Percentiles rank a stretch among this genome's conserved stretches.
Evolutionary conservation across 1,140 invertebrate genomes (phyloP).

Genomic region (Ceratoteleas bidentatus): DNA sequence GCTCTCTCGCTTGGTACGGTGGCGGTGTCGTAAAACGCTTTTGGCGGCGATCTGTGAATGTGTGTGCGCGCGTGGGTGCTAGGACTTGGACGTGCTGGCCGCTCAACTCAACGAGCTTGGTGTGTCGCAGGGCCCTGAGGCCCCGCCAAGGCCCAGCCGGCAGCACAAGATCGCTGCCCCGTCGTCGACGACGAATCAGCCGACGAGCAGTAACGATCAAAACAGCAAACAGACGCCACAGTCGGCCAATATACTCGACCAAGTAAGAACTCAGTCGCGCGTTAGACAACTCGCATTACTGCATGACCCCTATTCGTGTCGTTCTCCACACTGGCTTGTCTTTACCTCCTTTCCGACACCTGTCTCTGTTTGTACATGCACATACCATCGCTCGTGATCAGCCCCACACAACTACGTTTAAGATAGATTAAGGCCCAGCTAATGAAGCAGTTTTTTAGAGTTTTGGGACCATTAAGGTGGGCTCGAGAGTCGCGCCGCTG

Average conservation of each 20-base stretch:
- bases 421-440: conserved; percentile 58
- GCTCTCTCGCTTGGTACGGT: no score
- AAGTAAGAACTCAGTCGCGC: conserved; percentile 73
- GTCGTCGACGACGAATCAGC: conserved; percentile 71
- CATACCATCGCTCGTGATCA: conserved; percentile 18
- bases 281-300: conserved; percentile 41
- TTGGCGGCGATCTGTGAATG: no score
- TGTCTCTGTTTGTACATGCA: conserved; percentile 37
- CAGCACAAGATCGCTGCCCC: conserved; percentile 75
- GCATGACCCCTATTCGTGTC: conserved; percentile 58
- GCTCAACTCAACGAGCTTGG: conserved; percentile 96
- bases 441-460: no score
- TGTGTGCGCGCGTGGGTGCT: conserved; percentile 78
- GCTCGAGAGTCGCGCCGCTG: no score
- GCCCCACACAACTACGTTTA: conserved; percentile 43
- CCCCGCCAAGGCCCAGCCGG: conserved; percentile 83
- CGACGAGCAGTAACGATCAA: conserved; percentile 74
- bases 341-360: conserved; percentile 35
- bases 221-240: conserved; percentile 79
- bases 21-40: no score
- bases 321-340: conserved; percentile 47
- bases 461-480: no score
- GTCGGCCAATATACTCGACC: conserved; percentile 77
- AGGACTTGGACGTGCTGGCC: conserved; percentile 96
- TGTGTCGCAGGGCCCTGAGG: conserved; percentile 84